Percentiles rank a stretch among this genome's conserved stretches.
These are phyloP conservation scores for Scaptodrosophila lebanonensis DNA, from an alignment of 1,140 invertebrate genomes.

Conservation along the genomic window DNA sequence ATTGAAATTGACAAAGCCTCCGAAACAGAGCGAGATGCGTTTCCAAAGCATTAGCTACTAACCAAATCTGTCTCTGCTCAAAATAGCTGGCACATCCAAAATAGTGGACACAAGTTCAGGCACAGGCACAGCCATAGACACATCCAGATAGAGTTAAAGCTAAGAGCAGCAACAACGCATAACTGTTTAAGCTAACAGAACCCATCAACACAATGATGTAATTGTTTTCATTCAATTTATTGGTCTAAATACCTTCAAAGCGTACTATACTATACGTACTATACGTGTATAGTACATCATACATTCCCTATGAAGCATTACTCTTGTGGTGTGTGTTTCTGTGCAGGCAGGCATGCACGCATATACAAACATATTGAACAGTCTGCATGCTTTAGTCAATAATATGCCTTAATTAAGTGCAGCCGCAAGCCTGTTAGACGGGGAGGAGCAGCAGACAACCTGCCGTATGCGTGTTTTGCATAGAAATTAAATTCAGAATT, in stretches of 20 bases:
- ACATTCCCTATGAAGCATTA: too few species aligned
- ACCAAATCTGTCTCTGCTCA: too few species aligned
- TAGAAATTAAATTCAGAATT: slow-evolving; percentile 41
- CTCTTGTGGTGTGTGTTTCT: slow-evolving; percentile 2
- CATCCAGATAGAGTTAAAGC: background rate
- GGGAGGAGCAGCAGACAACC: slow-evolving; percentile 17
- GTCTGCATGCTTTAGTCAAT: slow-evolving; percentile 67
- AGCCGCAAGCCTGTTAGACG: slow-evolving; percentile 39
- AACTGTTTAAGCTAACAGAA: slow-evolving; percentile 47
- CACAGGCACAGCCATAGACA: slow-evolving; percentile 6
- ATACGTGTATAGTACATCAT: slow-evolving; percentile 3
- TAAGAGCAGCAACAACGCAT: background rate
- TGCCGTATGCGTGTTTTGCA: slow-evolving; percentile 14
- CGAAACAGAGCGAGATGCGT: slow-evolving; percentile 53
- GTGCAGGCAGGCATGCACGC: slow-evolving; percentile 53
- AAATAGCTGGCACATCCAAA: too few species aligned
- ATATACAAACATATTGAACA: slow-evolving; percentile 59
- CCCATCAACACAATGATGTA: slow-evolving; percentile 47
- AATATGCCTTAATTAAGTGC: slow-evolving; percentile 74
- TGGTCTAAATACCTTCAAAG: slow-evolving; percentile 55
- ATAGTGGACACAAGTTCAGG: background rate
- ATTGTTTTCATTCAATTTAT: slow-evolving; percentile 68
- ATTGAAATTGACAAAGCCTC: slow-evolving; percentile 64
- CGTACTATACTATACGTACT: slow-evolving; percentile 52
- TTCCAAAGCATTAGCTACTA: slow-evolving; percentile 14